phyloP scores from a whole-genome alignment of 53 echinoderm and acorn worm species.

The Holothuria scabra region DNA sequence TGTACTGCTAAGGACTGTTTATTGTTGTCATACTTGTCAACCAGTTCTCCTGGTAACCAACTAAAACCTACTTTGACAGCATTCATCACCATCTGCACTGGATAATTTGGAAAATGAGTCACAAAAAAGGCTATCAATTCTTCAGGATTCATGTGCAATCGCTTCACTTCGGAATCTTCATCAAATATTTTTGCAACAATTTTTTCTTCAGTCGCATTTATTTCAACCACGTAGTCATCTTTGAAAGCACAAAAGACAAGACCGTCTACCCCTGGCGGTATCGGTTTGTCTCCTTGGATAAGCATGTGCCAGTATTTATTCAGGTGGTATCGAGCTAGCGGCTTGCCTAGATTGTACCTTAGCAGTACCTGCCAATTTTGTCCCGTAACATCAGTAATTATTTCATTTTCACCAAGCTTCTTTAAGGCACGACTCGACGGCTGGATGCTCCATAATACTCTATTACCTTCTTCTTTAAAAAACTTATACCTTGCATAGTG shows the following conservation, averaged over 20 bases:
- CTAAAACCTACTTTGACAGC: too few relatives aligned
- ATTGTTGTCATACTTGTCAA: too few relatives aligned
- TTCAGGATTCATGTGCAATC: not conserved
- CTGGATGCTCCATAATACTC: not conserved
- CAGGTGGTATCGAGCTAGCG: not conserved
- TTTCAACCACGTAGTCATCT: slow-evolving; percentile 6
- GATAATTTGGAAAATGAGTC: slow-evolving; percentile 21
- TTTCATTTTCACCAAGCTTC: not conserved
- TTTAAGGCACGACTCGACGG: not conserved
- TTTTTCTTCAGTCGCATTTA: not conserved
- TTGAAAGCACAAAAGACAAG: slow-evolving; percentile 16
- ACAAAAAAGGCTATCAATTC: not conserved
- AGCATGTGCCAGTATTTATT: not conserved
- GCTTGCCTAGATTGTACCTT: not conserved
- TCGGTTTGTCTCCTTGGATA: not conserved
- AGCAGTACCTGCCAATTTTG: slow-evolving; percentile 13
- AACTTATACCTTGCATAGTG: slow-evolving; percentile 29
- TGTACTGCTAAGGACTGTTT: too few relatives aligned
- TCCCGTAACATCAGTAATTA: not conserved
- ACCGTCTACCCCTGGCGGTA: slow-evolving; percentile 18
- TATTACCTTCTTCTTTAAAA: not conserved
- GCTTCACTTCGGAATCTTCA: not conserved
- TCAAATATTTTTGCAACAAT: not conserved
- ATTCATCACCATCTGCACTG: not conserved
- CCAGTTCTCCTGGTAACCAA: too few relatives aligned